These are phyloP conservation scores for Synodontis membranacea DNA, from an alignment of 2,113 vertebrate genomes.

Conservation along the genomic window DNA sequence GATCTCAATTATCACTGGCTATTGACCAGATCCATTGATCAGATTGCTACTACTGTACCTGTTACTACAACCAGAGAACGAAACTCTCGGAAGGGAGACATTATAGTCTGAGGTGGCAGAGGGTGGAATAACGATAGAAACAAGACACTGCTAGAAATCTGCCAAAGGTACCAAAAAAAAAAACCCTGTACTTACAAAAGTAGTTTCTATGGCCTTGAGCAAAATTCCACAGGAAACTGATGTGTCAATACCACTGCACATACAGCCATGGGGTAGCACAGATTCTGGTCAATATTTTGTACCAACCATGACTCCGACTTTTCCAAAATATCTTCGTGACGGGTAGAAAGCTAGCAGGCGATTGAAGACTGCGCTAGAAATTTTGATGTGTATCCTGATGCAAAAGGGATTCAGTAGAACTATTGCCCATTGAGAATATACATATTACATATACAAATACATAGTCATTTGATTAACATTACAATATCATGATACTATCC, in stretches of 20 bases:
- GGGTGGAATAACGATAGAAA: not conserved
- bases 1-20: not conserved
- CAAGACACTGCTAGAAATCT: not conserved
- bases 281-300: not conserved
- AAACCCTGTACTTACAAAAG: no score
- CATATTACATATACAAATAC: not conserved
- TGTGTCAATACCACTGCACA: not conserved
- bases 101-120: not conserved
- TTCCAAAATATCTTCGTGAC: not conserved
- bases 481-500: not conserved
- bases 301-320: not conserved
- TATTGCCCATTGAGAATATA: not conserved
- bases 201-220: slow-evolving; percentile 2
- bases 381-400: not conserved
- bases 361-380: not conserved
- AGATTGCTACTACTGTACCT: not conserved
- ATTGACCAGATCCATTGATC: not conserved
- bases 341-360: not conserved
- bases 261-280: not conserved
- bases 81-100: not conserved
- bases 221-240: not conserved
- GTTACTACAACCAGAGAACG: not conserved
- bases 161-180: not conserved
- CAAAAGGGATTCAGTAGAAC: not conserved
- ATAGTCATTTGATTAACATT: not conserved